Base-by-base conservation (phyloP, 1,140 invertebrate species). In the Brachionus koreanus region DNA sequence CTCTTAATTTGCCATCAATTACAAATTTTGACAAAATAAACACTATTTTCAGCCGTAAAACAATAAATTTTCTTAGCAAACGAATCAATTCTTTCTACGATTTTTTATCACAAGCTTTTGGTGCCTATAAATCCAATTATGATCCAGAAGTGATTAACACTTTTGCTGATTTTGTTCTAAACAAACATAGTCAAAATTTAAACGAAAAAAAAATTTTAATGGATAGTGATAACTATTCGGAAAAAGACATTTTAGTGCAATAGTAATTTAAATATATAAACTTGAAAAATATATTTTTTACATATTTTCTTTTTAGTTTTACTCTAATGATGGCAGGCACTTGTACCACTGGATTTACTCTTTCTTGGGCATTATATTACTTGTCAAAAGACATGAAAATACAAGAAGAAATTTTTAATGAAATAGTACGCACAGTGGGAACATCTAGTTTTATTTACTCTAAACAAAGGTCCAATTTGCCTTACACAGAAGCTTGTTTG, bases 111-210 rank as follows among this genome's bases (percentile, higher is more conserved):
- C 23, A 42, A 5, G 61, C 76, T 42, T 42, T 79, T 23, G 35
- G 35, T 39, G 49, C 46, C 12, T 79, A 79, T 25, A 65, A 57
- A 43, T 12, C 49, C 13, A 37, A 29, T 19, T 61, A 61, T 61
- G 49, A 57, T 13, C 33, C 76, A 23, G 76, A 79, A 42, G 19
- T 79, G 6, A 33, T 79, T 43, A 57, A 35, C 9, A 79, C n/a
- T 33, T 79, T 79, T 57, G 76, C 76, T 25, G 76, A 79, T 79
- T 79, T 61, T 79, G 76, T 79, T 25, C 3, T 79, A 3, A 33
- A n/a, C 16, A 65, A 57, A 42, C 76, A 79, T 13, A 57, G 37
- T 39, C 0, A 63, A 37, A 79, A 57, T 39, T 39, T 61, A 42
- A 16, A 63, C 3, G 5, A 2, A 6, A 42, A 61, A 39, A 65